These are phyloP conservation scores for Nomada goodeniana DNA, from an alignment of 2,888 invertebrate species.

Conservation along the genomic window DNA sequence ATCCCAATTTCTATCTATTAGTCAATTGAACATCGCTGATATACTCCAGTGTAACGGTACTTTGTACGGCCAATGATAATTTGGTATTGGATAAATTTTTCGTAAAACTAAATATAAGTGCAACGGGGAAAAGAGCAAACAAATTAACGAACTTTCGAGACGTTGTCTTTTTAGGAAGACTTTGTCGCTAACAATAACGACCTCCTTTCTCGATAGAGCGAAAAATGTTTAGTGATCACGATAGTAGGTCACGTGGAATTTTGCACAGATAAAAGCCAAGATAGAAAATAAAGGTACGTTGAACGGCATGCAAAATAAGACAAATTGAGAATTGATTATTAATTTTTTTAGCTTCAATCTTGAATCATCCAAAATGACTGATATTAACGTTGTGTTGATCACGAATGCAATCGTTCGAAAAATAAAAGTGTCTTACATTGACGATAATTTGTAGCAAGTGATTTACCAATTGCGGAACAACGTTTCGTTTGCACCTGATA, in stretches of 20 bases:
- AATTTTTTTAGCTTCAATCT: neutral
- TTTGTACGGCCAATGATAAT: too few species aligned
- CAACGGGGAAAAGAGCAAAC: neutral
- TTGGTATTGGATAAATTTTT: too few species aligned
- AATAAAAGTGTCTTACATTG: neutral
- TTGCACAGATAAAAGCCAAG: neutral
- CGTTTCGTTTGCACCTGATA: too few species aligned
- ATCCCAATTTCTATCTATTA: too few species aligned
- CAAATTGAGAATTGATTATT: neutral
- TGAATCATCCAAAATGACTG: neutral
- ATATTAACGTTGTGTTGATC: neutral
- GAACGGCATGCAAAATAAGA: neutral
- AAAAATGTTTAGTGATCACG: conserved; percentile 1
- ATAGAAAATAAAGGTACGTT: neutral
- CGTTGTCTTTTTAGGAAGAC: neutral
- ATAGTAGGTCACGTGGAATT: conserved; percentile 3
- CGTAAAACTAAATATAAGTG: neutral
- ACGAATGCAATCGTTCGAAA: neutral
- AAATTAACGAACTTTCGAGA: neutral
- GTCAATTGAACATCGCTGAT: too few species aligned
- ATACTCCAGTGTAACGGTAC: too few species aligned
- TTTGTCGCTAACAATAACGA: conserved; percentile 8
- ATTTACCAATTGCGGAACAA: too few species aligned
- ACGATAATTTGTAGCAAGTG: too few species aligned
- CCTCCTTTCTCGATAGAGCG: conserved; percentile 3